Base-by-base conservation (phyloP, 1,140 invertebrate genomes). In the Mycetomoellerius zeteki region DNA sequence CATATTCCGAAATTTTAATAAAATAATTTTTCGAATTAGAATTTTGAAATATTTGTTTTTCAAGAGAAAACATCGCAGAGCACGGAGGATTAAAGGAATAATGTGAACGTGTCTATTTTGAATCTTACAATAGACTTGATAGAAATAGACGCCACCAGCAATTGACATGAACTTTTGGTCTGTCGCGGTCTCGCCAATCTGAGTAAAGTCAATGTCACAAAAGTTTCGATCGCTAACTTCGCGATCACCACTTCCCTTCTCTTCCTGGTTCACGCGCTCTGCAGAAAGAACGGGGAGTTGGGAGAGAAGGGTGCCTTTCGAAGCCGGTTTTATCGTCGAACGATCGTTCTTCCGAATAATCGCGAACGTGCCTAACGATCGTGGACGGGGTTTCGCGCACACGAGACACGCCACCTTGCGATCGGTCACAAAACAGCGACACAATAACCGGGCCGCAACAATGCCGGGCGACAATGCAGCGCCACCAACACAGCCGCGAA, bases 381-480 rank as follows among this genome's bases (percentile, higher is more conserved):
- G 91, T 86, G 87, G 90, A 86, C 92, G 87, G 88, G 89, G 86
- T 90, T 69, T 91, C 89, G 89, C 88, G 88, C 87, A 88, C 86
- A 91, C 90, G 90, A 94, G 92, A 91, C 92, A 89, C 93, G 92
- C 91, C 91, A 93, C 91, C 91, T 93, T 91, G 85, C 93, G 93
- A 93, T 95, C 93, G 91, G 93, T 93, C 93, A 94, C 93, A 93
- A 95, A 94, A 95, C 94, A 94, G 91, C 91, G 87, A 93, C 92
- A 94, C 94, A 95, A 94, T 94, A 94, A 94, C 94, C 92, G 86
- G 87, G 89, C 93, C 92, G 89, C 93, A 94, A 94, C 93, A 94
- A 94, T 94, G 86, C 93, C 91, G 85, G 88, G 93, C 92, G 91
- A 94, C 94, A 94, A 95, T 94, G 90, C 91, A 93, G 87, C 92